A percentile compares a stretch with the other conserved stretches of the same genome.
phyloP scores from a whole-genome alignment of 2,797 vertebrate genomes.

The Nyctibius grandis region DNA sequence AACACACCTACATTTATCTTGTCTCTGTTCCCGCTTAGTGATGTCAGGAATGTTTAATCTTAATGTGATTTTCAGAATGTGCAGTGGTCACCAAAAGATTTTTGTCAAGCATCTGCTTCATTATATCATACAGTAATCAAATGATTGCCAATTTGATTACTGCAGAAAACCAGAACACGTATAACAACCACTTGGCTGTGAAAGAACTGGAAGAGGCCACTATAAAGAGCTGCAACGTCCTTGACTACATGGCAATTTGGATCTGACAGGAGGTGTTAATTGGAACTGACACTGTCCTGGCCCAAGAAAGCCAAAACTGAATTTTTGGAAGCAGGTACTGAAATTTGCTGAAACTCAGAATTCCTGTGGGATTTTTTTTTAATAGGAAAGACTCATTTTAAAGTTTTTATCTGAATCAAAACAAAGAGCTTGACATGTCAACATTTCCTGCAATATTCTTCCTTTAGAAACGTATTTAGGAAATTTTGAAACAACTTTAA shows the following conservation, averaged over 20 bases:
- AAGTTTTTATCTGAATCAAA: background rate
- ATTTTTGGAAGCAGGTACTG: background rate
- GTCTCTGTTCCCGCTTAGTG: background rate
- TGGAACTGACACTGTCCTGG: background rate
- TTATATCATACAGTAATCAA: background rate
- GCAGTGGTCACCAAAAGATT: background rate
- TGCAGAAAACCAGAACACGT: background rate
- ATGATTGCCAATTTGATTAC: background rate
- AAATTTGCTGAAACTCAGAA: background rate
- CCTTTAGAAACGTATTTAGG: background rate
- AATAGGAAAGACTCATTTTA: background rate
- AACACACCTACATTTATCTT: background rate
- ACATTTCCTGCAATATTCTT: background rate
- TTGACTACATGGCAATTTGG: background rate
- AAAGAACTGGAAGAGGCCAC: background rate
- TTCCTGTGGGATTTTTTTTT: background rate
- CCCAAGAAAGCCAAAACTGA: background rate
- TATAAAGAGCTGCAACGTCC: background rate
- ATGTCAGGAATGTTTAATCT: background rate
- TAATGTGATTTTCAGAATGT: background rate
- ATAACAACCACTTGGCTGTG: background rate
- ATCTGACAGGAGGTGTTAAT: background rate
- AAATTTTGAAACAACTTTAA: background rate
- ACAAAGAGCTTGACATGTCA: background rate
- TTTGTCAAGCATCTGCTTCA: background rate